Evolutionary conservation across 2,797 vertebrate genomes (phyloP).

Genomic region (Sebastes cheni): DNA sequence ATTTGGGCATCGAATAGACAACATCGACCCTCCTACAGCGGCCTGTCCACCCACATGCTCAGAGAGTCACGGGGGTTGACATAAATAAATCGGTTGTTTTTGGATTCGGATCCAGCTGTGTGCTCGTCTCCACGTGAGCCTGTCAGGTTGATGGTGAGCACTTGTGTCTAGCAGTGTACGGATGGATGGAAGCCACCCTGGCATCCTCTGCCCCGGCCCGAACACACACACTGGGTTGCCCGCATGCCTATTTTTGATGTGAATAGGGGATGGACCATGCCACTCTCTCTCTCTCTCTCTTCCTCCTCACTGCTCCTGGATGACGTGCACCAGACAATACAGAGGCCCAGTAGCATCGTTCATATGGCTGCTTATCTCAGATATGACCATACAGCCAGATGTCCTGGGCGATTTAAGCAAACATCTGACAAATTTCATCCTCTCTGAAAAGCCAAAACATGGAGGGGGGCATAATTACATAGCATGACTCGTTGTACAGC

Average conservation of each 20-base stretch:
- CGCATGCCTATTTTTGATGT: constrained; percentile 27
- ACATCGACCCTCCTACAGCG: constrained; percentile 15
- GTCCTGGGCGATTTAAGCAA: constrained; percentile 49
- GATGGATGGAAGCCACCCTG: constrained; percentile 48
- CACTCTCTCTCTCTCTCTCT: background rate
- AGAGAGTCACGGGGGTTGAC: constrained; percentile 11
- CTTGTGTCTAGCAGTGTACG: constrained; percentile 10
- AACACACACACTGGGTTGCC: constrained; percentile 21
- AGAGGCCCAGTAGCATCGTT: constrained; percentile 21
- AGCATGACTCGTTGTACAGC: constrained; percentile 18
- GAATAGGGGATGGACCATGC: constrained; percentile 25
- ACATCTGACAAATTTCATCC: constrained; percentile 45
- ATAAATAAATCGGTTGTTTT: constrained; percentile 49
- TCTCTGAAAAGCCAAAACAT: constrained; percentile 21
- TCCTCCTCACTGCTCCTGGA: background rate
- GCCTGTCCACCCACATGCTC: constrained; percentile 21
- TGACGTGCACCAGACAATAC: constrained; percentile 32
- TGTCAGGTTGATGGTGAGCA: constrained; percentile 49
- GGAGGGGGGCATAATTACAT: constrained; percentile 38
- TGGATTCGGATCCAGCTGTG: constrained; percentile 43
- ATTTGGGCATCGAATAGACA: background rate
- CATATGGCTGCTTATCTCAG: constrained; percentile 55
- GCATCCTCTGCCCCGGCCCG: constrained; percentile 26
- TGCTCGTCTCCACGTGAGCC: constrained; percentile 28
- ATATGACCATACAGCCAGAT: constrained; percentile 65